Conservation (phyloP, 2,888 invertebrate genomes). For the Scaptomyza polygonia region DNA sequence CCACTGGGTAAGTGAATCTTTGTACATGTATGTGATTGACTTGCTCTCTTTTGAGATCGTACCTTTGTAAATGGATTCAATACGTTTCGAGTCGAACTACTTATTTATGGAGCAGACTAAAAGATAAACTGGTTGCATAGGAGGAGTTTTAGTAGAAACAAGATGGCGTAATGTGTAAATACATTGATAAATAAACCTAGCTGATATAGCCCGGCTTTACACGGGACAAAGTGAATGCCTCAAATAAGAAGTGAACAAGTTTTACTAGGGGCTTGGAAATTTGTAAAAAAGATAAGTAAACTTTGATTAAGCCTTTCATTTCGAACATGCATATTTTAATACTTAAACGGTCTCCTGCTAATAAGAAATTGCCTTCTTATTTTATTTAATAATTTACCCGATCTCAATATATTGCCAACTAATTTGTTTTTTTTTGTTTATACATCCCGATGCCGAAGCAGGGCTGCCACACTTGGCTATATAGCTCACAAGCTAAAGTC, state of each 20-base stretch:
- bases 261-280: too few species aligned
- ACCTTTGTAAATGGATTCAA: constrained; percentile 27
- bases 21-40: not conserved
- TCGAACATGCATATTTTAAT: too few species aligned
- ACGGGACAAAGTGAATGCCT: not conserved
- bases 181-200: not conserved
- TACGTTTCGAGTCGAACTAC: constrained; percentile 32
- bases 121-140: constrained; percentile 50
- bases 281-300: too few species aligned
- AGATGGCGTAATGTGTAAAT: constrained; percentile 34
- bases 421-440: too few species aligned
- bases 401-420: too few species aligned
- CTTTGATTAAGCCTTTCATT: too few species aligned
- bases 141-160: constrained; percentile 46
- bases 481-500: too few species aligned
- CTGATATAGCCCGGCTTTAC: not conserved
- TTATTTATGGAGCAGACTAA: constrained; percentile 22
- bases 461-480: not conserved
- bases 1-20: not conserved
- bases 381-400: too few species aligned
- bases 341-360: too few species aligned
- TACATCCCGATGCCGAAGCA: not conserved
- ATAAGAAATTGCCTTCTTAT: too few species aligned
- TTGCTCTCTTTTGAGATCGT: constrained; percentile 26
- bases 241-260: too few species aligned